phyloP scores from a whole-genome alignment of 2,888 invertebrate species.

The Hyppa rectilinea region DNA sequence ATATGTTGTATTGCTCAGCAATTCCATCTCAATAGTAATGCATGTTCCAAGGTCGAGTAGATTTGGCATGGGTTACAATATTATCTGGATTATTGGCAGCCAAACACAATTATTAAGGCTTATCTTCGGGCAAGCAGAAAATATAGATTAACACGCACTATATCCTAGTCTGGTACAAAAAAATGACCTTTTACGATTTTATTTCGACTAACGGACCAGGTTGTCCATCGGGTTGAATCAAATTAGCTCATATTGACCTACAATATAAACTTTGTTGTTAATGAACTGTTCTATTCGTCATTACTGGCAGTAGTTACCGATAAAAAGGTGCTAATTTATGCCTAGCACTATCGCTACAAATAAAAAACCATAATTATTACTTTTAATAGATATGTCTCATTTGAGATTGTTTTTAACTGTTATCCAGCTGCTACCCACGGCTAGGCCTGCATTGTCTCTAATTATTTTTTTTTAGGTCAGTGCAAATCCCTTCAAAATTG shows the following conservation, averaged over 20 bases:
- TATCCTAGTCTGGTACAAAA: not conserved
- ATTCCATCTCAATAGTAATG: conserved; percentile 42
- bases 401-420: too few relatives aligned
- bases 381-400: too few relatives aligned
- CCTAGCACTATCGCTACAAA: too few relatives aligned
- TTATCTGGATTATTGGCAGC: not conserved
- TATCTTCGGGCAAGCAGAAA: not conserved
- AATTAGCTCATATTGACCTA: not conserved
- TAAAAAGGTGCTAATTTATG: too few relatives aligned
- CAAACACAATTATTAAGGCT: not conserved
- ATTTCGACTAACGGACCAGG: not conserved
- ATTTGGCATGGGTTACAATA: conserved; percentile 23
- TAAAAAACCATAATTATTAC: too few relatives aligned
- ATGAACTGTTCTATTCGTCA: not conserved
- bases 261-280: not conserved
- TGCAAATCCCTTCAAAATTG: too few relatives aligned
- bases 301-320: too few relatives aligned
- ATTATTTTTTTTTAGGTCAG: too few relatives aligned
- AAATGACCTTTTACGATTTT: not conserved
- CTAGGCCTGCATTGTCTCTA: too few relatives aligned
- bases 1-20: conserved; percentile 12
- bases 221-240: not conserved
- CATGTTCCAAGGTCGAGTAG: conserved; percentile 31
- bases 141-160: not conserved
- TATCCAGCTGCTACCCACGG: too few relatives aligned